phyloP scores from a whole-genome alignment of 2,888 invertebrate species.

The Acleris emargana region DNA sequence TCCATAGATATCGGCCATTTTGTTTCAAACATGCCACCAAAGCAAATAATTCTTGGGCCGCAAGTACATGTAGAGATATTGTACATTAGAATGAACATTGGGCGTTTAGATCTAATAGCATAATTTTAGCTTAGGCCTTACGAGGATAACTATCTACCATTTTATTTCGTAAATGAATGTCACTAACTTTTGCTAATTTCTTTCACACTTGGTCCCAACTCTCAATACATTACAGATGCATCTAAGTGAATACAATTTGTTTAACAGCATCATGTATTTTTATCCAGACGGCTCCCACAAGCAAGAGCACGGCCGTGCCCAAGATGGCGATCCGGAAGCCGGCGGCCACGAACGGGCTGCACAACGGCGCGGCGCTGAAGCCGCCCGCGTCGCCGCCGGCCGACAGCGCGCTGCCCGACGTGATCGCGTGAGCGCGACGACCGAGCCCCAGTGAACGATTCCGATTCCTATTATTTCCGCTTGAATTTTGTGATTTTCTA shows the following conservation, averaged over 20 bases:
- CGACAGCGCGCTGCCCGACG: slow-evolving; percentile 75
- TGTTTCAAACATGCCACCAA: no score
- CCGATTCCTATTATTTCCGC: slow-evolving; percentile 81
- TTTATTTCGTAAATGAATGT: no score
- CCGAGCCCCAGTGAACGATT: slow-evolving; percentile 40
- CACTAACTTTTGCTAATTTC: no score
- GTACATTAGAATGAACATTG: no score
- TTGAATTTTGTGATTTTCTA: slow-evolving; percentile 83
- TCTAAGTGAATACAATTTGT: no score
- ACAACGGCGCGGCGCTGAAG: slow-evolving; percentile 55
- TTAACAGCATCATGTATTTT: background rate
- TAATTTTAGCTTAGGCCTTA: no score
- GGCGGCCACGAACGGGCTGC: background rate
- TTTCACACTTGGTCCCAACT: background rate
- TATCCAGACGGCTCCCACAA: slow-evolving; percentile 56
- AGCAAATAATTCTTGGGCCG: no score
- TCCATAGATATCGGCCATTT: no score
- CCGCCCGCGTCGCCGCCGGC: slow-evolving; percentile 80
- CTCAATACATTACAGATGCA: no score
- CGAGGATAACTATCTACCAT: no score
- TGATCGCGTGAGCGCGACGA: slow-evolving; percentile 64
- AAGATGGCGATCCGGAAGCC: slow-evolving; percentile 48
- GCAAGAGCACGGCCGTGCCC: slow-evolving; percentile 50
- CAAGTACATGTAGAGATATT: no score
- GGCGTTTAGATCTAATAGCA: no score